Evolutionary conservation across 1,140 invertebrate genomes (phyloP).

Genomic region (Platyscapa corneri): DNA sequence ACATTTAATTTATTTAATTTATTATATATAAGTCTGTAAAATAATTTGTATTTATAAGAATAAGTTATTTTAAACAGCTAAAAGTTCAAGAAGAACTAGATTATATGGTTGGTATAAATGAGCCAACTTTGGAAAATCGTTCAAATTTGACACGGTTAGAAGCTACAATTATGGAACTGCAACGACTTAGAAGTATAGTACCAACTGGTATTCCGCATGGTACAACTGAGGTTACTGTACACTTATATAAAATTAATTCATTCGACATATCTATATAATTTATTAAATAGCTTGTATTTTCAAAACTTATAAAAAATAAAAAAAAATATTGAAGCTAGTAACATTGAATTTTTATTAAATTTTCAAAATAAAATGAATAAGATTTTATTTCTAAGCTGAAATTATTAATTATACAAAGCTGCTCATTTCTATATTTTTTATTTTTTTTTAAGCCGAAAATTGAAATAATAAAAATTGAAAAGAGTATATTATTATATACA

Average conservation of each 20-base stretch:
- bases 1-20: too few species aligned
- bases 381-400: too few species aligned
- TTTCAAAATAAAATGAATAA: too few species aligned
- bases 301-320: too few species aligned
- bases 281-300: background rate
- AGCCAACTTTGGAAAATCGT: slow-evolving; percentile 73
- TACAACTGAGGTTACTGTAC: slow-evolving; percentile 75
- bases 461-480: too few species aligned
- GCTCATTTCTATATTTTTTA: too few species aligned
- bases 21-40: background rate
- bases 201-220: slow-evolving; percentile 90
- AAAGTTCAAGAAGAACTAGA: slow-evolving; percentile 76
- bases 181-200: slow-evolving; percentile 85
- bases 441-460: too few species aligned
- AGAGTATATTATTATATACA: too few species aligned
- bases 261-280: background rate
- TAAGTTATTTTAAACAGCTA: slow-evolving; percentile 70
- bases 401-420: too few species aligned
- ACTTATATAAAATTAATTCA: background rate
- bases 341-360: too few species aligned
- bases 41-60: background rate
- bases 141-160: slow-evolving; percentile 75
- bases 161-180: slow-evolving; percentile 83
- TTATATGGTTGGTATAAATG: slow-evolving; percentile 63
- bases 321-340: too few species aligned